Evolutionary conservation across 2,888 invertebrate species (phyloP).

Genomic region (Euspilapteryx auroguttella): DNA sequence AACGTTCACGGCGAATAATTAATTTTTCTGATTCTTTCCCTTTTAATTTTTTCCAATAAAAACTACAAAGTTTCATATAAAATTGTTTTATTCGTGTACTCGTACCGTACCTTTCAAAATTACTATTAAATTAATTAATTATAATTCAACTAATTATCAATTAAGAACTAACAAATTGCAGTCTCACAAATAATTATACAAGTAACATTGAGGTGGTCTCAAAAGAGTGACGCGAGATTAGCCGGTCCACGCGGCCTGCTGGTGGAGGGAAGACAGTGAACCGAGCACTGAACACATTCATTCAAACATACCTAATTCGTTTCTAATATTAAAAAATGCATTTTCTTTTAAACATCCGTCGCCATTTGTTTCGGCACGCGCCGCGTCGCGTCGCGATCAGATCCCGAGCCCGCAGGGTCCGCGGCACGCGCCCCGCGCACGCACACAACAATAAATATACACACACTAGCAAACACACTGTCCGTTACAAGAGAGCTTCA

Average conservation of each 20-base stretch:
- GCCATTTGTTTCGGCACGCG: slow-evolving; percentile 12
- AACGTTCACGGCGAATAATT: too few species aligned
- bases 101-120: slow-evolving; percentile 42
- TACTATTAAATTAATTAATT: slow-evolving; percentile 45
- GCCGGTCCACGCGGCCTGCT: slow-evolving; percentile 11
- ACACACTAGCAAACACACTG: slow-evolving; percentile 15
- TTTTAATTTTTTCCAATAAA: too few species aligned
- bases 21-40: too few species aligned
- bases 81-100: slow-evolving; percentile 48
- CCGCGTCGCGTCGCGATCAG: slow-evolving; percentile 24
- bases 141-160: slow-evolving; percentile 51
- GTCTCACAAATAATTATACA: slow-evolving; percentile 55
- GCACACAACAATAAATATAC: slow-evolving; percentile 5
- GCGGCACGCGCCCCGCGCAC: slow-evolving; percentile 6
- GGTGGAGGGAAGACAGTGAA: slow-evolving; percentile 14
- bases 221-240: slow-evolving; percentile 26
- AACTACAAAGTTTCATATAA: slow-evolving; percentile 26
- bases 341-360: slow-evolving; percentile 16
- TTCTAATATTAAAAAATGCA: slow-evolving; percentile 40
- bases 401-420: slow-evolving; percentile 11
- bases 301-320: slow-evolving; percentile 13
- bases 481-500: slow-evolving; percentile 35
- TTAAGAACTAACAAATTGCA: slow-evolving; percentile 56
- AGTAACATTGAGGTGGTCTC: slow-evolving; percentile 48
- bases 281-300: slow-evolving; percentile 16